Conservation (phyloP, 1,140 invertebrate species). For the Drosophila tani region DNA sequence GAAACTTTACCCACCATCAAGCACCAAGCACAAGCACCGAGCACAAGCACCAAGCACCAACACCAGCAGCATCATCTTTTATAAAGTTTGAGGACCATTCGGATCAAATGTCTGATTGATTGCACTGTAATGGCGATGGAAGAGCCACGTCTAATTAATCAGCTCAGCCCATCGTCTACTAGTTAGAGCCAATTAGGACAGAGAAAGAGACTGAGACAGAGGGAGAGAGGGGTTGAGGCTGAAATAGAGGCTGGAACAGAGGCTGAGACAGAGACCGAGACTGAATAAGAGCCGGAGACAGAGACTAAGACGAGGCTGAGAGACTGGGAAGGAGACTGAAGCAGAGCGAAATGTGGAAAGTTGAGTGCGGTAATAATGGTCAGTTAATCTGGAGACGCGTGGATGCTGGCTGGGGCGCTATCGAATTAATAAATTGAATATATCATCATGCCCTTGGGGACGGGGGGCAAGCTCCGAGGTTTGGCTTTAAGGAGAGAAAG, state of each 20-base stretch:
- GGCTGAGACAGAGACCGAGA: too few species aligned
- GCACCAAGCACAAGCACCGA: too few species aligned
- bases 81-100: conserved; percentile 20
- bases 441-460: conserved; percentile 24
- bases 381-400: conserved; percentile 17
- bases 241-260: too few species aligned
- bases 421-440: conserved; percentile 40
- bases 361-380: conserved; percentile 22
- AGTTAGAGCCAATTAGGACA: conserved; percentile 19
- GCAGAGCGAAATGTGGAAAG: conserved; percentile 1
- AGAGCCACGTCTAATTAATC: conserved; percentile 25
- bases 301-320: too few species aligned
- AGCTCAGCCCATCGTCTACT: conserved; percentile 18
- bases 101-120: conserved; percentile 28
- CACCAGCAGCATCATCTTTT: conserved; percentile 3
- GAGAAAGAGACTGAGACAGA: not conserved
- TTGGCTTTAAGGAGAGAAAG: not conserved
- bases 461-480: not conserved
- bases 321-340: not conserved
- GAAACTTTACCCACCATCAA: conserved; percentile 4
- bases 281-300: not conserved
- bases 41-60: not conserved
- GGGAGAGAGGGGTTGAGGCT: too few species aligned
- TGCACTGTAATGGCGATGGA: conserved; percentile 23
- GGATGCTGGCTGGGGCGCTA: not conserved